phyloP scores from a whole-genome alignment of 2,888 invertebrate species.

The Laspeyria flexula region DNA sequence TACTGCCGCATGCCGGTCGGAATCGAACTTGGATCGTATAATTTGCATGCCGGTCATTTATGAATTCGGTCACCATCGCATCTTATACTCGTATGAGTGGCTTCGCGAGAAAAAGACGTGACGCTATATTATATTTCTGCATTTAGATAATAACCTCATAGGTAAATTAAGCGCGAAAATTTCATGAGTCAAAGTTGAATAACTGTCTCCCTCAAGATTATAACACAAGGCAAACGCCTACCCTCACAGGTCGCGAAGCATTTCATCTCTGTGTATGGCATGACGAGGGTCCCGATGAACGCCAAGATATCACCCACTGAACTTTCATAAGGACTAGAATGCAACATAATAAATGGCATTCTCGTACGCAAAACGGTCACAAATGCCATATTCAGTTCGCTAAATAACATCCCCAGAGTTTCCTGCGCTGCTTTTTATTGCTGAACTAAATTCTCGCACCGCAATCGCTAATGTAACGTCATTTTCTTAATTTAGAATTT shows the following conservation, averaged over 20 bases:
- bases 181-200: conserved; percentile 17
- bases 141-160: no score
- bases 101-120: no score
- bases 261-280: conserved; percentile 39
- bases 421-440: conserved; percentile 30
- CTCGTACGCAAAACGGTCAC: conserved; percentile 20
- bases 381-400: conserved; percentile 17
- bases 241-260: conserved; percentile 8
- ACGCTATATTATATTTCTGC: no score
- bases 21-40: no score
- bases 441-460: conserved; percentile 3
- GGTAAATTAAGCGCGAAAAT: no score
- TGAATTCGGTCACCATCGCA: no score
- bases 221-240: conserved; percentile 21
- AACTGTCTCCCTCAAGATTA: conserved; percentile 4
- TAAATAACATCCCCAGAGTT: conserved; percentile 20
- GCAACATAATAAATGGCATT: conserved; percentile 39
- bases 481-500: background rate
- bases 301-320: conserved; percentile 45
- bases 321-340: conserved; percentile 40
- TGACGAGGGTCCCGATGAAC: conserved; percentile 45
- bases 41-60: no score
- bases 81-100: no score
- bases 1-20: no score
- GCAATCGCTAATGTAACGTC: background rate